Conservation (phyloP, 2,888 invertebrate genomes). For the Reticulitermes lucifugus region DNA sequence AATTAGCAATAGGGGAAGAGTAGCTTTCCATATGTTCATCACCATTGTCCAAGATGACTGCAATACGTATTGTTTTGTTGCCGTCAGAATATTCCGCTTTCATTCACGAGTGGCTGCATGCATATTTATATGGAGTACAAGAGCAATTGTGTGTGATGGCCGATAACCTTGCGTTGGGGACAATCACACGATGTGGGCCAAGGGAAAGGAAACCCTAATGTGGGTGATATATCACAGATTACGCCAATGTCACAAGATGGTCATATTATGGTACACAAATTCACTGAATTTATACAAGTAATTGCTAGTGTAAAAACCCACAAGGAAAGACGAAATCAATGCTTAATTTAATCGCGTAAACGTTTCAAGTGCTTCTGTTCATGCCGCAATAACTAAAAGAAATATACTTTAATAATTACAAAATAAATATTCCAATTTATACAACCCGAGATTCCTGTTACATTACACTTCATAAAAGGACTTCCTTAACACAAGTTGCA, state of each 20-base stretch:
- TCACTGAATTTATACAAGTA: too few relatives aligned
- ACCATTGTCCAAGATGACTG: neutral
- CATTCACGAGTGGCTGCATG: neutral
- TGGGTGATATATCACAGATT: constrained; percentile 11
- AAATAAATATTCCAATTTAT: too few relatives aligned
- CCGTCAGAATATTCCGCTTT: neutral
- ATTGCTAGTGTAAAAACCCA: neutral
- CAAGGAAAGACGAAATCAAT: neutral
- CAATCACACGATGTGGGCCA: constrained; percentile 30
- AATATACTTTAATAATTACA: too few relatives aligned
- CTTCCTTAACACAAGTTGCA: too few relatives aligned
- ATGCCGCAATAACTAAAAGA: too few relatives aligned
- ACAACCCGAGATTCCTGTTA: too few relatives aligned
- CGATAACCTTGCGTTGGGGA: neutral
- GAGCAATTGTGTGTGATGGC: neutral
- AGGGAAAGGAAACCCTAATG: constrained; percentile 43
- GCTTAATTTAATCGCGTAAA: too few relatives aligned
- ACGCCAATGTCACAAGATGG: neutral
- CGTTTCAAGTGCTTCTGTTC: too few relatives aligned
- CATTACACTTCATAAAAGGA: too few relatives aligned
- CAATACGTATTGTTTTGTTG: neutral
- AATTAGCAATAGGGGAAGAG: neutral
- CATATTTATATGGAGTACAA: constrained; percentile 1
- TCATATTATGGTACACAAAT: too few relatives aligned
- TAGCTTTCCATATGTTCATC: neutral